Base-by-base conservation (phyloP, 2,888 invertebrate species). In the Xylophagus ater region DNA sequence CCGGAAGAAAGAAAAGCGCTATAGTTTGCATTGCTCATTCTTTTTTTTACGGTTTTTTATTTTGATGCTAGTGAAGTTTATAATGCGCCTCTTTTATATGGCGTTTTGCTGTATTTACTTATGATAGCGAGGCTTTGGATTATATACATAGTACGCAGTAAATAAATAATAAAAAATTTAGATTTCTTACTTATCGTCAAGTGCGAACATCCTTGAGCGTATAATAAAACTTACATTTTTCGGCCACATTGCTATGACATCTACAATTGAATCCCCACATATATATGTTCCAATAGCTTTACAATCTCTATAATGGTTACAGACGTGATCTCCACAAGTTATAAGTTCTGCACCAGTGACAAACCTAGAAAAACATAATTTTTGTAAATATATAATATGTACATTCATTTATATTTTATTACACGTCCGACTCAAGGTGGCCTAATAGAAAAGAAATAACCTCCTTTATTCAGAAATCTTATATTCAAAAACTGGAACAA, bases 271-370 rank as follows among this genome's bases (percentile, higher is more conserved):
- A 59, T 96, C 96, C 14, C 85, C 83, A 53, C 85, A 87, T 28
- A 87, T 67, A 60, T 82, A 89, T n/a, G 87, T 85, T 53, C 87
- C 82, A 13, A 79, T 72, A 54, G 94, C 93, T 52, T 81, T 81
- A 53, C 92, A 84, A 56, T 94, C 92, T 52, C 80, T 76, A 59
- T 87, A 96, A 57, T 89, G 89, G 47, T 85, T 90, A 55, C 81
- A 81, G 5, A 81, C 74, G 53, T 83, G 78, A 45, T 78, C 80
- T 37, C 93, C 90, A 56, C 88, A 83, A 12, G 89, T 73, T 49
- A 93, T 78, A 47, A 96, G 67, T 59, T 96, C 88, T 41, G 81
- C 78, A 39, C 87, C 92, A 43, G 80, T 68, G 10, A 93, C 80
- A 59, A 74, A 79, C 77, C 89, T 90, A 53, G 37, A 62, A 59